Evolutionary conservation across 2,888 invertebrate genomes (phyloP).

Genomic region (Limnephilus rhombicus): DNA sequence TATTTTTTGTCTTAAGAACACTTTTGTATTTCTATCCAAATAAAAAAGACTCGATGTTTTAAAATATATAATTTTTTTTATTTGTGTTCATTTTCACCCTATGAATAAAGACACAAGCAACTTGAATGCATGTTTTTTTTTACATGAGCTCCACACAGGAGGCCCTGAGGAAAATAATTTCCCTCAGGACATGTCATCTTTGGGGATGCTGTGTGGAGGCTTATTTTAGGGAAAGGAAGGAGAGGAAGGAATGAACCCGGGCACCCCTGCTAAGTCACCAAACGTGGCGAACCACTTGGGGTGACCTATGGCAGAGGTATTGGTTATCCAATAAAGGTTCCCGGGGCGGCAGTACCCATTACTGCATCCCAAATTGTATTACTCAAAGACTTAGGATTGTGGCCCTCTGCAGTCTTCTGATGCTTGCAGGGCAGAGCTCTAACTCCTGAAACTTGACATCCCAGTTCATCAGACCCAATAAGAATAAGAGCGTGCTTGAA

Average conservation of each 20-base stretch:
- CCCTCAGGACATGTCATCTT: too few species aligned
- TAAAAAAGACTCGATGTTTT: constrained; percentile 43
- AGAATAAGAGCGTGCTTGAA: neutral
- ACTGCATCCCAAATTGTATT: too few species aligned
- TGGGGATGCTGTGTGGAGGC: too few species aligned
- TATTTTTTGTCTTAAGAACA: constrained; percentile 22
- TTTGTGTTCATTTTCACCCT: neutral
- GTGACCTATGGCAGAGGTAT: too few species aligned
- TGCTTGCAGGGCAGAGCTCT: neutral
- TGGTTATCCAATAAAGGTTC: too few species aligned
- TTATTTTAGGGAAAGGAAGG: too few species aligned
- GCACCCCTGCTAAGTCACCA: too few species aligned
- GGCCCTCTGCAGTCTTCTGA: neutral
- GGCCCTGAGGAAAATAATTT: too few species aligned
- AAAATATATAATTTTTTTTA: constrained; percentile 26
- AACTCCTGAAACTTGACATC: neutral
- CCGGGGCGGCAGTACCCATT: too few species aligned
- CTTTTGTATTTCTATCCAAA: constrained; percentile 46
- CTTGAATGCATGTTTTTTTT: neutral
- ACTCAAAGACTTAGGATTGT: neutral
- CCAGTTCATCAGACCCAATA: neutral
- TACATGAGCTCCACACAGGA: too few species aligned
- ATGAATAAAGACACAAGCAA: neutral
- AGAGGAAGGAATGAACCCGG: too few species aligned
- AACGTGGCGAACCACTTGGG: too few species aligned